phyloP scores from a whole-genome alignment of 2,888 invertebrate species.

The Cerastis rubricosa region DNA sequence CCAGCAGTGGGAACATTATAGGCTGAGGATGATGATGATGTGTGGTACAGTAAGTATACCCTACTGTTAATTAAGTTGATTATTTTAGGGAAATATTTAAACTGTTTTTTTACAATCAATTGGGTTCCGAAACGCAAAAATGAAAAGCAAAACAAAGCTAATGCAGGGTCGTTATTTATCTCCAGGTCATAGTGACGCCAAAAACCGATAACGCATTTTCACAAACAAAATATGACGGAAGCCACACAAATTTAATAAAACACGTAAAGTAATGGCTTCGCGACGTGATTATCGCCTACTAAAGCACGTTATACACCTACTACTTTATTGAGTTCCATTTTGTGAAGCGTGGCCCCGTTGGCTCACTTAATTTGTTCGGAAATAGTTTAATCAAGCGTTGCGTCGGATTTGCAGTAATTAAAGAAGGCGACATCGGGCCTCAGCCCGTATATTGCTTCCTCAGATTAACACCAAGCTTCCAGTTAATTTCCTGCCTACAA shows the following conservation, averaged over 20 bases:
- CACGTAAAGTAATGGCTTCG: constrained; percentile 44
- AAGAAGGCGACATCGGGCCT: constrained; percentile 76
- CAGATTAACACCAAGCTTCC: constrained; percentile 81
- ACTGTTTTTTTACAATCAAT: not conserved
- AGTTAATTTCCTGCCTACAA: constrained; percentile 83
- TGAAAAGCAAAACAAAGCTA: not conserved
- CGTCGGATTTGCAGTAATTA: constrained; percentile 82
- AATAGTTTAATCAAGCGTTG: constrained; percentile 81
- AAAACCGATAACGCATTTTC: constrained; percentile 20
- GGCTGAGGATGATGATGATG: too few relatives aligned
- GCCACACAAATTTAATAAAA: constrained; percentile 53
- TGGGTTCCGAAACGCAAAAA: too few relatives aligned
- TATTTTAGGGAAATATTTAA: not conserved
- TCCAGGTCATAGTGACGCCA: not conserved
- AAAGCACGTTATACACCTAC: constrained; percentile 54
- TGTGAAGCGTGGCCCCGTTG: constrained; percentile 67
- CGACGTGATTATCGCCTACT: constrained; percentile 58
- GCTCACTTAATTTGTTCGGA: constrained; percentile 76
- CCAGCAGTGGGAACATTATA: too few relatives aligned
- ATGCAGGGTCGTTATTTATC: not conserved
- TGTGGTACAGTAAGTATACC: not conserved
- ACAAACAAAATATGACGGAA: constrained; percentile 38
- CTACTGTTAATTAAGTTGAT: not conserved
- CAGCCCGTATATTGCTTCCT: constrained; percentile 81
- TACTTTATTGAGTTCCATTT: constrained; percentile 67